Evolutionary conservation across 2,797 vertebrate genomes (phyloP).

Genomic region (Hephaestus fuliginosus): DNA sequence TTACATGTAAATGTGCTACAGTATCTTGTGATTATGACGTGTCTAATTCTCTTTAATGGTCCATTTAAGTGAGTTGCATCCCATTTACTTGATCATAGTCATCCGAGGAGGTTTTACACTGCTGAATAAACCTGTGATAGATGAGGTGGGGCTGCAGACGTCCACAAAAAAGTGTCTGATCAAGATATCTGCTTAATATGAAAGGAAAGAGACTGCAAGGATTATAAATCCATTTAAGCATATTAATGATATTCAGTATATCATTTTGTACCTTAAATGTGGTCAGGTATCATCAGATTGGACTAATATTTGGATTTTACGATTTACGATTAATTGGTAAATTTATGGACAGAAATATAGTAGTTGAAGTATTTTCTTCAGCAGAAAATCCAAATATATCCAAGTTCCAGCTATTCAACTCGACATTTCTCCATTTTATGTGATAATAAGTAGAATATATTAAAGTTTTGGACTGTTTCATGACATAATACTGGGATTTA

Average conservation of each 20-base stretch:
- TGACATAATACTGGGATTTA: neutral
- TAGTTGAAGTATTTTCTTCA: neutral
- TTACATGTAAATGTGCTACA: slow-evolving; percentile 31
- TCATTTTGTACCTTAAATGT: neutral
- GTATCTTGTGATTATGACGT: slow-evolving; percentile 37
- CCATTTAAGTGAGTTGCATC: slow-evolving; percentile 42
- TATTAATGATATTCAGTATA: neutral
- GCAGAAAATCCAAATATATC: neutral
- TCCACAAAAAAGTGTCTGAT: neutral
- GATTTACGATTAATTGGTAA: too few species aligned
- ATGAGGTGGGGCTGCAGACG: neutral
- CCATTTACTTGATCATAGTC: slow-evolving; percentile 39
- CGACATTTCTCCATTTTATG: neutral
- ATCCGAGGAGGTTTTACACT: slow-evolving; percentile 12
- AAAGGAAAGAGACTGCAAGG: neutral
- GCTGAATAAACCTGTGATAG: neutral
- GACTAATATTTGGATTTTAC: neutral
- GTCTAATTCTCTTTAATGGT: slow-evolving; percentile 59
- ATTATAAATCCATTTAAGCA: neutral
- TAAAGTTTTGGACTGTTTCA: neutral
- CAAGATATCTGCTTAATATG: too few species aligned
- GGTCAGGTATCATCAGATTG: too few species aligned
- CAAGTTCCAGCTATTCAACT: neutral
- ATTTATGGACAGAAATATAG: neutral
- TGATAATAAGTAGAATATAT: neutral